These are phyloP conservation scores for Tachina grossa DNA, from an alignment of 2,888 invertebrate species.

Conservation along the genomic window DNA sequence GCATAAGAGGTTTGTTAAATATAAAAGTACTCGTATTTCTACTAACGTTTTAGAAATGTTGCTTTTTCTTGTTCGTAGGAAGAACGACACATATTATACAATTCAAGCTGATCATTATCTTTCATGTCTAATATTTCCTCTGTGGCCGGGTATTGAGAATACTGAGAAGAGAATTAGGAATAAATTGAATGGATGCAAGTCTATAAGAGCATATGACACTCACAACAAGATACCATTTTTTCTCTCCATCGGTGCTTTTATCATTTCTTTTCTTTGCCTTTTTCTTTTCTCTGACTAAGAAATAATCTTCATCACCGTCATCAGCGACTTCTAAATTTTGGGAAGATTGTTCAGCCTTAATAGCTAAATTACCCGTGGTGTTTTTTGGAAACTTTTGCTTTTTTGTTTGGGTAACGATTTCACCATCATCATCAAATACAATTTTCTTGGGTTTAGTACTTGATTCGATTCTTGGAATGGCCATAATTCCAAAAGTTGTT, in stretches of 20 bases:
- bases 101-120: slow-evolving; percentile 80
- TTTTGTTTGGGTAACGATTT: slow-evolving; percentile 64
- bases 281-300: slow-evolving; percentile 72
- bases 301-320: slow-evolving; percentile 74
- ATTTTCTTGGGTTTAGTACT: slow-evolving; percentile 76
- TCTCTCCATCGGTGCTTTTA: slow-evolving; percentile 72
- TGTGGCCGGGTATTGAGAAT: slow-evolving; percentile 77
- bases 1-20: not conserved
- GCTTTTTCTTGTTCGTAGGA: slow-evolving; percentile 79
- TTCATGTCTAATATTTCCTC: slow-evolving; percentile 80
- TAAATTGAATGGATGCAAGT: not conserved
- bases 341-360: slow-evolving; percentile 65
- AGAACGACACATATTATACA: slow-evolving; percentile 79
- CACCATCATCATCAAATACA: slow-evolving; percentile 78
- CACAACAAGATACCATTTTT: slow-evolving; percentile 82
- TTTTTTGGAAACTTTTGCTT: slow-evolving; percentile 39
- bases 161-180: slow-evolving; percentile 72
- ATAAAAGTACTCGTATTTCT: not conserved
- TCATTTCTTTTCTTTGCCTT: not conserved
- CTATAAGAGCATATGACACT: slow-evolving; percentile 52
- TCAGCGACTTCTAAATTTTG: not conserved
- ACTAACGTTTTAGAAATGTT: slow-evolving; percentile 78
- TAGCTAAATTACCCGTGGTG: slow-evolving; percentile 26
- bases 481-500: slow-evolving; percentile 21
- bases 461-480: slow-evolving; percentile 47